phyloP scores from a whole-genome alignment of 2,797 vertebrate genomes.

The Typhlichthys eigenmanni region DNA sequence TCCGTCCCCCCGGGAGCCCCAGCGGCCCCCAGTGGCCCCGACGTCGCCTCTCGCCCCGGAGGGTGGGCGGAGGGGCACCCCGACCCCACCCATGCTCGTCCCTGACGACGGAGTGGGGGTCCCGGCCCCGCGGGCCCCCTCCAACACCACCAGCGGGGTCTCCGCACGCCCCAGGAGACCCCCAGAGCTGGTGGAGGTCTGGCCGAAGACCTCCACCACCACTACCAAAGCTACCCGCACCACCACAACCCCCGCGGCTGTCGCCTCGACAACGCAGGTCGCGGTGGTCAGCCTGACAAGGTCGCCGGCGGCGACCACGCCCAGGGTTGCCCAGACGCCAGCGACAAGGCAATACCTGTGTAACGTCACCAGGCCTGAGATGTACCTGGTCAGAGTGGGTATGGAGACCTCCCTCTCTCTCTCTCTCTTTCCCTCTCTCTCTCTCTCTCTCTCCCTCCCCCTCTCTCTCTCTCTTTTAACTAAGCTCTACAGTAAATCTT shows the following conservation, averaged over 20 bases:
- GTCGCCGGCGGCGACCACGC: constrained; percentile 61
- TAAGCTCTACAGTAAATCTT: too few species aligned
- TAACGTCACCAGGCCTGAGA: constrained; percentile 85
- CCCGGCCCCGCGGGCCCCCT: constrained; percentile 16
- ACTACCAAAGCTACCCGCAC: constrained; percentile 33
- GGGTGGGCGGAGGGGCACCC: constrained; percentile 49
- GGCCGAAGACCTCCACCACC: constrained; percentile 15
- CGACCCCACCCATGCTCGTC: constrained; percentile 37
- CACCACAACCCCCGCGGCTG: constrained; percentile 24
- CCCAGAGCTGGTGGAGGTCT: neutral
- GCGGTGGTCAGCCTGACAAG: constrained; percentile 63
- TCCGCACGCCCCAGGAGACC: constrained; percentile 37
- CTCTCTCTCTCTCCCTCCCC: too few species aligned
- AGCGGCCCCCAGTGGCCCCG: constrained; percentile 33
- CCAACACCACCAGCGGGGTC: constrained; percentile 49
- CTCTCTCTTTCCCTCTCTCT: too few species aligned
- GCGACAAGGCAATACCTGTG: constrained; percentile 85
- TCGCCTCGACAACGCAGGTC: constrained; percentile 48
- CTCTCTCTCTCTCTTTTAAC: too few species aligned
- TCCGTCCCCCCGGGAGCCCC: constrained; percentile 29
- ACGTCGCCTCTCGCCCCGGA: constrained; percentile 56
- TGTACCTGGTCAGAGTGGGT: constrained; percentile 91
- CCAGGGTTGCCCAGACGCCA: constrained; percentile 71
- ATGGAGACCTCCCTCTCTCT: constrained; percentile 51
- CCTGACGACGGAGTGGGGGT: constrained; percentile 62